These are phyloP conservation scores for Heliconius ethilla DNA, from an alignment of 2,888 invertebrate species.

Conservation along the genomic window DNA sequence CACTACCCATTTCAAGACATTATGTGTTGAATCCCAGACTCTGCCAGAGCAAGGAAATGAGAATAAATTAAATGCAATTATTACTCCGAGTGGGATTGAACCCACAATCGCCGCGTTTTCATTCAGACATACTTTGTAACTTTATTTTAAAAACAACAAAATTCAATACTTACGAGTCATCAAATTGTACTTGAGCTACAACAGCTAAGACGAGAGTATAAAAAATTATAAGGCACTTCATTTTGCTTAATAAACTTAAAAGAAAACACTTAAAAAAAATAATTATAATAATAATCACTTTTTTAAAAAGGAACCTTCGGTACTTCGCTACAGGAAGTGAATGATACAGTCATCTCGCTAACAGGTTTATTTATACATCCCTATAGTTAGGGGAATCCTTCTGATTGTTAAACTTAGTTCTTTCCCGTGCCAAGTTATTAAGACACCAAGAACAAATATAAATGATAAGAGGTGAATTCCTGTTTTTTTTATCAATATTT, in stretches of 20 bases:
- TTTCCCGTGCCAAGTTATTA: slow-evolving; percentile 29
- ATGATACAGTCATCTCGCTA: not conserved
- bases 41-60: too few species aligned
- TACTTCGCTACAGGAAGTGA: slow-evolving; percentile 43
- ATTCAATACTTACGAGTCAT: slow-evolving; percentile 28
- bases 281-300: not conserved
- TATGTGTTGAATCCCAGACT: too few species aligned
- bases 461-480: slow-evolving; percentile 34
- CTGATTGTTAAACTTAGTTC: slow-evolving; percentile 5
- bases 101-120: too few species aligned
- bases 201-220: slow-evolving; percentile 34
- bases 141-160: not conserved
- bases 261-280: slow-evolving; percentile 33
- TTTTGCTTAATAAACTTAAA: slow-evolving; percentile 47
- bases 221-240: slow-evolving; percentile 39
- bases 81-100: too few species aligned
- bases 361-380: slow-evolving; percentile 29
- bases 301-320: not conserved
- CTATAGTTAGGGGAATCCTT: slow-evolving; percentile 25
- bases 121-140: too few species aligned
- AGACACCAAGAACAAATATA: not conserved
- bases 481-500: slow-evolving; percentile 13
- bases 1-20: too few species aligned
- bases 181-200: slow-evolving; percentile 33
- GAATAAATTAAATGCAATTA: too few species aligned